Evolutionary conservation across 2,888 invertebrate species (phyloP).

Genomic region (Drosophila longiperda): DNA sequence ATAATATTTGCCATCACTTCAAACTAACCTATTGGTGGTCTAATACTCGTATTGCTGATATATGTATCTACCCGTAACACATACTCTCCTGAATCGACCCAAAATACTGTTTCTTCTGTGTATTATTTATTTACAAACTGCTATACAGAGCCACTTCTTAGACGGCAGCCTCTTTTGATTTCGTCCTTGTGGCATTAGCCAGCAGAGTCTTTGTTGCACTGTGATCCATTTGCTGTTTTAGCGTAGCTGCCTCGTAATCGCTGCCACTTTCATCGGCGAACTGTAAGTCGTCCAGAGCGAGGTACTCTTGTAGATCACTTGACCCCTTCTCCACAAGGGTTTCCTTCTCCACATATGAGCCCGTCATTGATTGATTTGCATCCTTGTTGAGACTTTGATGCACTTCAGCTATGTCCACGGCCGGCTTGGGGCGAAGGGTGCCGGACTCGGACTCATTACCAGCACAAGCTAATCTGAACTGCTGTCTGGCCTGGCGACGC

Average conservation of each 20-base stretch:
- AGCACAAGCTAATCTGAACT: conserved; percentile 57
- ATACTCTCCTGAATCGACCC: conserved; percentile 44
- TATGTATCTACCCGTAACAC: conserved; percentile 66
- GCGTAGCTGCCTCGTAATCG: conserved; percentile 66
- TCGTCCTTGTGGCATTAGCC: conserved; percentile 25
- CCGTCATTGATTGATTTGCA: conserved; percentile 73
- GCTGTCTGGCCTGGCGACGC: conserved; percentile 71
- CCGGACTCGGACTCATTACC: conserved; percentile 47
- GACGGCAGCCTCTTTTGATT: conserved; percentile 63
- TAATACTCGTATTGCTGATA: conserved; percentile 56
- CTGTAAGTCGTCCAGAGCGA: conserved; percentile 88
- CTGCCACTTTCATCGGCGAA: conserved; percentile 88
- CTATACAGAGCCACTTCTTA: conserved; percentile 28
- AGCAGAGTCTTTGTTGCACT: conserved; percentile 21
- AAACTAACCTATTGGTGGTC: conserved; percentile 62
- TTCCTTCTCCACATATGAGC: conserved; percentile 87
- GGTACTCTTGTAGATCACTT: conserved; percentile 86
- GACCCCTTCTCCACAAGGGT: conserved; percentile 89
- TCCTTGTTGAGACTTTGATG: conserved; percentile 50
- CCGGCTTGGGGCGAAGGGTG: conserved; percentile 30
- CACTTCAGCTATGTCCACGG: conserved; percentile 53
- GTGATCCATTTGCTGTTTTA: conserved; percentile 45
- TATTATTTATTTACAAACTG: conserved; percentile 46
- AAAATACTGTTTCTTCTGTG: conserved; percentile 13
- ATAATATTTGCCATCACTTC: conserved; percentile 19